Percentiles rank a stretch among this genome's conserved stretches.
phyloP scores from a whole-genome alignment of 2,888 invertebrate genomes.

The Drosophila meridiana region DNA sequence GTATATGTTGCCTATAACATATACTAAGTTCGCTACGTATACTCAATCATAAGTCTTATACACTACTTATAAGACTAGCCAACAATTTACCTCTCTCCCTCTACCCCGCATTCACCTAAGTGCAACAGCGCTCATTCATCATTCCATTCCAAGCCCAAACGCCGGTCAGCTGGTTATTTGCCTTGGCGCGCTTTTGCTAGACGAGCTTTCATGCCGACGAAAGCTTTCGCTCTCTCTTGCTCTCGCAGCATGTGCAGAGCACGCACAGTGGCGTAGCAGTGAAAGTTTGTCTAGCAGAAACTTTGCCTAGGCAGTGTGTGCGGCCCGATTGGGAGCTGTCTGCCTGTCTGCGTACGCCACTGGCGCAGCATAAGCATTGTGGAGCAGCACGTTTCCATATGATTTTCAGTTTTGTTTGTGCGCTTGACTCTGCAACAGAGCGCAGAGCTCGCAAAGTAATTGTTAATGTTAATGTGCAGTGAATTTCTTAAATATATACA shows the following conservation, averaged over 20 bases:
- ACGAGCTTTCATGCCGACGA: conserved; percentile 53
- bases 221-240: conserved; percentile 42
- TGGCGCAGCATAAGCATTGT: conserved; percentile 55
- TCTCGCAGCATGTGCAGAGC: conserved; percentile 37
- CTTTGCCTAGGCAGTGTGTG: background rate
- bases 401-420: conserved; percentile 75
- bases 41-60: background rate
- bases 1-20: background rate
- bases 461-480: conserved; percentile 32
- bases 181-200: conserved; percentile 57
- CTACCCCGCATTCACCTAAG: background rate
- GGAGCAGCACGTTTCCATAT: conserved; percentile 74
- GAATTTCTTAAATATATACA: conserved; percentile 6
- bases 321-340: background rate
- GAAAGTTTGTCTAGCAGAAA: background rate
- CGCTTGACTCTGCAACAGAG: conserved; percentile 33
- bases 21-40: background rate
- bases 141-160: conserved; percentile 16
- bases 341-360: conserved; percentile 11
- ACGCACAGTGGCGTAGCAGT: conserved; percentile 41
- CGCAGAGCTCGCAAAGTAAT: conserved; percentile 12
- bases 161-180: conserved; percentile 29
- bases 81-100: background rate
- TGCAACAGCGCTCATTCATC: conserved; percentile 17
- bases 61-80: conserved; percentile 3